These are phyloP conservation scores for fruit fly (Drosophila melanogaster) DNA, from an alignment of 1,140 invertebrate species.

Conservation along the genomic window DNA sequence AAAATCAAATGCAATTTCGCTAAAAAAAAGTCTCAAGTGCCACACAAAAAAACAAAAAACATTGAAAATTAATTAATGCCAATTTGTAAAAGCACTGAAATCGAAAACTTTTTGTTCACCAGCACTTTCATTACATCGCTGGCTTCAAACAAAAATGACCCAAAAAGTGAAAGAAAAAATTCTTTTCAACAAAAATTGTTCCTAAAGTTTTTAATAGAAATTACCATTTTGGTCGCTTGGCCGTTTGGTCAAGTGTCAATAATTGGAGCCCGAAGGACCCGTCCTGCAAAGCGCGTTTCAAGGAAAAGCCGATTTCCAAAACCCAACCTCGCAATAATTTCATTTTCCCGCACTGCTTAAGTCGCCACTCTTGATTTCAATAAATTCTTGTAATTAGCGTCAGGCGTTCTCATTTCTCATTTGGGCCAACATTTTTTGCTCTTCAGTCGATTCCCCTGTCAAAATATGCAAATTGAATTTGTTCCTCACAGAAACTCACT, in stretches of 20 bases:
- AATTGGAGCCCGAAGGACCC: conserved; percentile 51
- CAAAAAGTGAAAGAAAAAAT: conserved; percentile 55
- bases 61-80: conserved; percentile 80
- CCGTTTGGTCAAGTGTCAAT: conserved; percentile 81
- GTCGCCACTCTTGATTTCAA: conserved; percentile 79
- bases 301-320: conserved; percentile 56
- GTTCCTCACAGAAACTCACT: conserved; percentile 51
- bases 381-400: conserved; percentile 80
- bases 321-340: conserved; percentile 9
- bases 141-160: conserved; percentile 67
- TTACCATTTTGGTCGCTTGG: conserved; percentile 76
- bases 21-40: conserved; percentile 35
- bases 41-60: conserved; percentile 36
- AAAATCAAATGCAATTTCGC: conserved; percentile 47
- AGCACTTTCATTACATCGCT: conserved; percentile 65
- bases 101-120: conserved; percentile 71
- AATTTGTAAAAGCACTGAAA: conserved; percentile 78
- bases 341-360: conserved; percentile 15
- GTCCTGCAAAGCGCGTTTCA: conserved; percentile 11
- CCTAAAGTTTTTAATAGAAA: conserved; percentile 80
- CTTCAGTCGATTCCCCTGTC: conserved; percentile 36
- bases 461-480: conserved; percentile 77
- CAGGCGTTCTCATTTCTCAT: conserved; percentile 66
- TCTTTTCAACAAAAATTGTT: conserved; percentile 66
- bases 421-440: conserved; percentile 37